phyloP scores from a whole-genome alignment of 2,797 vertebrate species.

The Atherinosoma microstoma region DNA sequence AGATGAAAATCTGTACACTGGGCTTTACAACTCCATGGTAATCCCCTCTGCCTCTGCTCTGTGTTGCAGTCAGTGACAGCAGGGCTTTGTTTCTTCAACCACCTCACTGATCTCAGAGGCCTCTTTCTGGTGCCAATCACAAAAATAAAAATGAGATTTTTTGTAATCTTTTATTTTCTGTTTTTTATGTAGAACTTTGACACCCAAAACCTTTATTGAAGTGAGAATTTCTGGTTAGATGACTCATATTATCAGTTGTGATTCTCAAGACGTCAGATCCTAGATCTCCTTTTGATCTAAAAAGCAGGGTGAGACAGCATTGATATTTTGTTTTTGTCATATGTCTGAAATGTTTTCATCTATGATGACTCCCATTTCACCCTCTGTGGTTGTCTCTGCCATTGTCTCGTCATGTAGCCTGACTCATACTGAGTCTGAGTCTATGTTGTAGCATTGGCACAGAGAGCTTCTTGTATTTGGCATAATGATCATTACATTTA shows the following conservation, averaged over 20 bases:
- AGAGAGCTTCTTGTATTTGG: constrained; percentile 42
- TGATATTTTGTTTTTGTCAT: constrained; percentile 22
- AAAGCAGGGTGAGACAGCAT: constrained; percentile 23
- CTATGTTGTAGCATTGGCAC: constrained; percentile 21
- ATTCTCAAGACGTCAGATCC: constrained; percentile 11
- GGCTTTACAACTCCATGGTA: constrained; percentile 48
- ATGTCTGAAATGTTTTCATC: constrained; percentile 36
- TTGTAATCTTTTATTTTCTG: constrained; percentile 5
- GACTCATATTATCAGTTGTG: constrained; percentile 10
- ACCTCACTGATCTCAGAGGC: not conserved
- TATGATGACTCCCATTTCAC: constrained; percentile 22
- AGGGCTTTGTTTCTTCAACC: constrained; percentile 20
- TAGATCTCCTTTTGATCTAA: constrained; percentile 23
- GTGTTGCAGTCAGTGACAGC: constrained; percentile 52
- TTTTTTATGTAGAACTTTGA: constrained; percentile 12
- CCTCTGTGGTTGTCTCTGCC: constrained; percentile 40
- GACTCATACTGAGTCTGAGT: constrained; percentile 51
- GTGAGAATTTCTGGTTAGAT: constrained; percentile 19
- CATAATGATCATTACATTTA: constrained; percentile 36
- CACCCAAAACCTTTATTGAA: not conserved
- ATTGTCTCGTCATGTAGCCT: constrained; percentile 37
- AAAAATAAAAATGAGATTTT: constrained; percentile 1
- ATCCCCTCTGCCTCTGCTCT: constrained; percentile 65
- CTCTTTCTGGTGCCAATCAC: constrained; percentile 25
- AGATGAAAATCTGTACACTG: constrained; percentile 47